A percentile compares a stretch with the other conserved stretches of the same genome.
Conservation (phyloP, 2,797 vertebrate species). For the Novumbra hubbsi region DNA sequence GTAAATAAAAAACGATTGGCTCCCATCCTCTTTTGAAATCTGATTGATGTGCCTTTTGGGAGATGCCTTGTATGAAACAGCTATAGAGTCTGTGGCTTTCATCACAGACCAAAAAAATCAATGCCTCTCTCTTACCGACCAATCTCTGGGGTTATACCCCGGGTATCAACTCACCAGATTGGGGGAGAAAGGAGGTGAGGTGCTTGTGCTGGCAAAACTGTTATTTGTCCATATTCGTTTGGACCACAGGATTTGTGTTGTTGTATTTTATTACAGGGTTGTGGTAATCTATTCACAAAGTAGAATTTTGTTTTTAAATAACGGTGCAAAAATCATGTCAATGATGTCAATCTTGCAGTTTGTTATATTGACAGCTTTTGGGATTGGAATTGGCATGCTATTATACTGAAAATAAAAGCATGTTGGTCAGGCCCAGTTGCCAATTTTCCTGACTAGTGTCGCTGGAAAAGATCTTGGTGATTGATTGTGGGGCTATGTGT, state of each 20-base stretch:
- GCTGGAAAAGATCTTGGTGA: no score
- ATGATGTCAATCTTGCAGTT: no score
- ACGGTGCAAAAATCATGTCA: no score
- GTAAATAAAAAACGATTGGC: constrained; percentile 74
- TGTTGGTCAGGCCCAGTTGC: no score
- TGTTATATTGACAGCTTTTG: no score
- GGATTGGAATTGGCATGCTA: no score
- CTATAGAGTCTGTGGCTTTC: constrained; percentile 73
- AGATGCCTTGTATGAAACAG: constrained; percentile 66
- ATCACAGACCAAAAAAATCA: constrained; percentile 70
- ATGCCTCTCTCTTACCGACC: constrained; percentile 55
- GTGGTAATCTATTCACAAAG: neutral
- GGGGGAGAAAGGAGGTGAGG: neutral
- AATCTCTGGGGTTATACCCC: constrained; percentile 58
- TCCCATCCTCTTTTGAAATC: constrained; percentile 66
- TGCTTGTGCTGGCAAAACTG: neutral
- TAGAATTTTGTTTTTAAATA: no score
- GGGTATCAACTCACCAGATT: constrained; percentile 40
- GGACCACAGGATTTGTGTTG: neutral
- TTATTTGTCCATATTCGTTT: neutral
- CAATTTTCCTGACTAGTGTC: no score
- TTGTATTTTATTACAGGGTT: neutral
- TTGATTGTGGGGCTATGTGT: no score
- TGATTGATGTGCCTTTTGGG: constrained; percentile 78
- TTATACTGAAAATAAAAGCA: no score